Base-by-base conservation (phyloP, 2,797 vertebrate genomes). In the Takifugu ocellatus region DNA sequence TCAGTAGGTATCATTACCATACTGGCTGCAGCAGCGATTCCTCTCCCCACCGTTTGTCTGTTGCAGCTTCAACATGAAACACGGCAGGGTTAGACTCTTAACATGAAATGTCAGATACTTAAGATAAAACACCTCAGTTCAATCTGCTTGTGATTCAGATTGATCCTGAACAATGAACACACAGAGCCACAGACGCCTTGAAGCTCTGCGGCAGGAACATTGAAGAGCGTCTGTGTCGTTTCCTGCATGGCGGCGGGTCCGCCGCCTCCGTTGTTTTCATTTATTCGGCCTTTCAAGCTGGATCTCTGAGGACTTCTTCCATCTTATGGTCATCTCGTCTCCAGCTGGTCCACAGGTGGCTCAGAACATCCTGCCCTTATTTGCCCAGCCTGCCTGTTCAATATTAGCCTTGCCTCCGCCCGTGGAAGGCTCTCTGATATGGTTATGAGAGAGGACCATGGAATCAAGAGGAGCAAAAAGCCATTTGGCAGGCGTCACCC, bases 401-500 rank as follows among this genome's bases (percentile, higher is more conserved):
- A 85, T 84, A 89, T 89, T 86, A 87, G 80, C 66, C 78, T 56
- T 54, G 67, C 67, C 77, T 72, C 77, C 61, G 63, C 68, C 75
- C 59, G 54, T 33, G 14, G 45, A 84, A 73, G 12, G 17, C 74
- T 52, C 69, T 46, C 68, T 74, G 68, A 81, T 77, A 81, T 86
- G 82, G 78, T 84, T 79, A 75, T 78, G 78, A 73, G 70, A 77
- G 51, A 55, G 33, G 51, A 82, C 60, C 69, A 56, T 62, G 60
- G 66, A 82, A 82, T 77, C 59, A 63, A 57, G 76, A 77, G 59
- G 61, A 70, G 75, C 70, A 78, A 80, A 89, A 85, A 87, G 71
- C 64, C 72, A 87, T 77, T 88, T 92, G 90, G 89, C 87, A 83
- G 88, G 82, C 88, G 90, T 88, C 90, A 85, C 55, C 75, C 68